A percentile compares a stretch with the other conserved stretches of the same genome.
Evolutionary conservation across 2,888 invertebrate genomes (phyloP).

Genomic region (Drosophila ezoana): DNA sequence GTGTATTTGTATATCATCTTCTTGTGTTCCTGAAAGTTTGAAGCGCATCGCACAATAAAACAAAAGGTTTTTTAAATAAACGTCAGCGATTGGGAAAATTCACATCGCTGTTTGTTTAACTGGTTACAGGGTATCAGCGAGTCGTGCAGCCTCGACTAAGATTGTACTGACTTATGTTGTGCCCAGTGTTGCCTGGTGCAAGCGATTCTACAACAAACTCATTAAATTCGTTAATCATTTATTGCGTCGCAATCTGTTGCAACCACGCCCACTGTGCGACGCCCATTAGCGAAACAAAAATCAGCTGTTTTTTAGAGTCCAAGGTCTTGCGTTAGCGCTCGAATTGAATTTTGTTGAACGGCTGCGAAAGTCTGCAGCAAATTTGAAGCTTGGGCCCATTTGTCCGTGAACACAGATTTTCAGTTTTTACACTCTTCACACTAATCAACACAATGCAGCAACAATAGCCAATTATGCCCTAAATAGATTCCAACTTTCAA

Average conservation of each 20-base stretch:
- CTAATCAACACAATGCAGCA: slow-evolving; percentile 2
- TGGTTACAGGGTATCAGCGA: not conserved
- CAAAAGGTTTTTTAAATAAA: not conserved
- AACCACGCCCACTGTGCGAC: slow-evolving; percentile 44
- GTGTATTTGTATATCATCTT: not conserved
- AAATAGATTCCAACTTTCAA: slow-evolving; percentile 21
- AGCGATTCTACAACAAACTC: slow-evolving; percentile 75
- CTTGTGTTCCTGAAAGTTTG: not conserved
- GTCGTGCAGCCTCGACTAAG: not conserved
- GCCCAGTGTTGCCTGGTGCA: slow-evolving; percentile 50
- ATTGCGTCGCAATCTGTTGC: slow-evolving; percentile 69
- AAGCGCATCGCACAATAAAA: not conserved
- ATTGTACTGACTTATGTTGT: slow-evolving; percentile 16
- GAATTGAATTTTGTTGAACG: slow-evolving; percentile 32
- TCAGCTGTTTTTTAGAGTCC: slow-evolving; percentile 67
- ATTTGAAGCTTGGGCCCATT: slow-evolving; percentile 26
- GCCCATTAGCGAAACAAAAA: slow-evolving; percentile 54
- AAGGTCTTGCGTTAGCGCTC: slow-evolving; percentile 35
- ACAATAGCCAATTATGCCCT: not conserved
- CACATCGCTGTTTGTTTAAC: no score
- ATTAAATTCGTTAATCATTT: slow-evolving; percentile 77
- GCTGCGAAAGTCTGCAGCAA: slow-evolving; percentile 47
- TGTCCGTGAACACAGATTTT: slow-evolving; percentile 62
- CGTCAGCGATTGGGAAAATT: no score
- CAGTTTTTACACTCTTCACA: not conserved